Conservation (phyloP, 2,888 invertebrate genomes). For the Drosophila mulleri region DNA sequence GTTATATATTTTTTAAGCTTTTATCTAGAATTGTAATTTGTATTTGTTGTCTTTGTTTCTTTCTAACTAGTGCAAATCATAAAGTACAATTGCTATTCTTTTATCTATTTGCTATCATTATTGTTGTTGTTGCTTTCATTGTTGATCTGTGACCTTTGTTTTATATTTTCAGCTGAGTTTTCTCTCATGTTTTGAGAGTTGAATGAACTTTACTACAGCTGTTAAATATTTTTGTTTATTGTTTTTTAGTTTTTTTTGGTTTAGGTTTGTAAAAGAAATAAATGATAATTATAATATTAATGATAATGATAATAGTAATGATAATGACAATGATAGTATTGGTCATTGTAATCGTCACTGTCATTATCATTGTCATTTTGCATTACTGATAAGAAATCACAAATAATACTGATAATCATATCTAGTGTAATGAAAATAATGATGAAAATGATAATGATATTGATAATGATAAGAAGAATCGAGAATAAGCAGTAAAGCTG, state of each 20-base stretch:
- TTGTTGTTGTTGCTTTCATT: slow-evolving; percentile 7
- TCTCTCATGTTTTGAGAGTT: slow-evolving; percentile 28
- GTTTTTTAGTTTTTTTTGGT: background rate
- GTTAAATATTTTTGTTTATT: background rate
- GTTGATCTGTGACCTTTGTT: slow-evolving; percentile 49
- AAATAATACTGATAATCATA: background rate
- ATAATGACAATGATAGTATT: background rate
- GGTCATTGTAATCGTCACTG: too few relatives aligned
- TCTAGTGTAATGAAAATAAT: too few relatives aligned
- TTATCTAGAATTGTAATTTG: slow-evolving; percentile 43
- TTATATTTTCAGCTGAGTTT: slow-evolving; percentile 8
- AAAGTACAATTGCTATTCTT: slow-evolving; percentile 66
- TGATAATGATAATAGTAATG: background rate
- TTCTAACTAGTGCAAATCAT: slow-evolving; percentile 52
- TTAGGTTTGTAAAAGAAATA: background rate
- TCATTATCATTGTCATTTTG: too few relatives aligned
- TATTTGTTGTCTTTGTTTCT: slow-evolving; percentile 19
- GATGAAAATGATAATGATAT: background rate
- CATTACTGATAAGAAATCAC: background rate
- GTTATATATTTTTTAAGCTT: slow-evolving; percentile 32
- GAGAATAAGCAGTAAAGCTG: background rate
- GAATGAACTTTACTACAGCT: slow-evolving; percentile 30
- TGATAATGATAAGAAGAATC: background rate
- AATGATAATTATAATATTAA: background rate
- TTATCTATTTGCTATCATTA: slow-evolving; percentile 48